Conservation (phyloP, 2,113 vertebrate species). For the Otocyon megalotis region DNA sequence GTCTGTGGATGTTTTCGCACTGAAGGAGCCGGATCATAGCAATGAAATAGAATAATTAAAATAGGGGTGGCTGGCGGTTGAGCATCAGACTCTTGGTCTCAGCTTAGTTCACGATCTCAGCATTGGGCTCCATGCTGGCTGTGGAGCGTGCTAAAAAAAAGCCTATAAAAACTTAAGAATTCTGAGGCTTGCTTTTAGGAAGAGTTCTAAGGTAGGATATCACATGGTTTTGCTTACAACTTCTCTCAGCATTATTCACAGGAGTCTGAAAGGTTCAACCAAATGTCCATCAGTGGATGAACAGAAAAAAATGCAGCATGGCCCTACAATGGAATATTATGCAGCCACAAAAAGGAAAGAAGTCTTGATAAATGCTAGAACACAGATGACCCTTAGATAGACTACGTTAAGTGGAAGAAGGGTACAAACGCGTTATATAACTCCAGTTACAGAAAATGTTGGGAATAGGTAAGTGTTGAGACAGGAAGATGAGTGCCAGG, state of each 20-base stretch:
- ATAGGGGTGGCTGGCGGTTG: not conserved
- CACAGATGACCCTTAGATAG: not conserved
- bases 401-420: not conserved
- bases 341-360: not conserved
- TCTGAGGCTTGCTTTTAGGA: not conserved
- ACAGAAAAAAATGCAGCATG: not conserved
- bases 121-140: not conserved
- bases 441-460: not conserved
- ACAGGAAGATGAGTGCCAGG: not conserved
- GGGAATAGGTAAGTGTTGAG: not conserved
- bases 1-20: accelerated
- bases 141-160: not conserved
- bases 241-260: not conserved
- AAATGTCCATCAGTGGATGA: not conserved
- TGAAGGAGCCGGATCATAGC: not conserved
- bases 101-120: not conserved
- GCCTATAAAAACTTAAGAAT: not conserved
- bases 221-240: not conserved
- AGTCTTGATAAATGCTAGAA: not conserved
- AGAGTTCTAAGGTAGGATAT: not conserved
- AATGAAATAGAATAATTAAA: not conserved
- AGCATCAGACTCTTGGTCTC: not conserved
- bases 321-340: not conserved
- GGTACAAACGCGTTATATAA: not conserved
- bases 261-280: not conserved